These are phyloP conservation scores for Paraescarpia echinospica DNA, from an alignment of 1,140 invertebrate species.

Conservation along the genomic window DNA sequence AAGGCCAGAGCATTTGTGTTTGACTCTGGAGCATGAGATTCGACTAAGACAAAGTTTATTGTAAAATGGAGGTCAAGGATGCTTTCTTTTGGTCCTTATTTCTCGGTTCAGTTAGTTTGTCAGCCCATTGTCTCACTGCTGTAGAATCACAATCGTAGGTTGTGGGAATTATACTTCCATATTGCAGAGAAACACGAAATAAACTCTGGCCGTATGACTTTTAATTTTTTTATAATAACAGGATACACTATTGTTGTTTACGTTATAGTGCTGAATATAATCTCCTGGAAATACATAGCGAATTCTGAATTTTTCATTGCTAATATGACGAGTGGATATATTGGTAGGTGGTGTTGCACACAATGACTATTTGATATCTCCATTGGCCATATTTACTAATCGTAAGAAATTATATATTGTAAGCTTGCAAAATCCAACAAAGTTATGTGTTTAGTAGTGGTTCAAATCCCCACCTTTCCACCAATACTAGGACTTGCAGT, in stretches of 20 bases:
- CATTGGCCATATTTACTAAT: too few relatives aligned
- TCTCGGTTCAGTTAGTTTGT: background rate
- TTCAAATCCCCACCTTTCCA: too few relatives aligned
- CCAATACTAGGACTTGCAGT: too few relatives aligned
- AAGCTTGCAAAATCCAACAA: too few relatives aligned
- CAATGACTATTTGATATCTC: too few relatives aligned
- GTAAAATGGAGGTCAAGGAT: background rate
- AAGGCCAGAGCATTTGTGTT: background rate
- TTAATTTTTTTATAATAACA: background rate
- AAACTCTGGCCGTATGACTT: background rate
- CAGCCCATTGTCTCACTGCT: background rate
- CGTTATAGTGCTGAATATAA: background rate
- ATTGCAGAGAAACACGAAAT: background rate
- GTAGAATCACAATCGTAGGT: background rate
- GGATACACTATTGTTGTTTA: background rate
- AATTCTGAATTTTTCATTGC: background rate
- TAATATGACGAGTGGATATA: background rate
- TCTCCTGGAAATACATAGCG: background rate
- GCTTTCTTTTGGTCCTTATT: background rate
- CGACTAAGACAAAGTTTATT: background rate
- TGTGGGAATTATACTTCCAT: background rate
- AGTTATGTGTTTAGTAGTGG: too few relatives aligned
- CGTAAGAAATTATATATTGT: too few relatives aligned
- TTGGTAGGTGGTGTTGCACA: background rate
- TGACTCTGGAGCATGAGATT: background rate